Conservation (phyloP, 1,140 invertebrate species). For the Myzus persicae region DNA sequence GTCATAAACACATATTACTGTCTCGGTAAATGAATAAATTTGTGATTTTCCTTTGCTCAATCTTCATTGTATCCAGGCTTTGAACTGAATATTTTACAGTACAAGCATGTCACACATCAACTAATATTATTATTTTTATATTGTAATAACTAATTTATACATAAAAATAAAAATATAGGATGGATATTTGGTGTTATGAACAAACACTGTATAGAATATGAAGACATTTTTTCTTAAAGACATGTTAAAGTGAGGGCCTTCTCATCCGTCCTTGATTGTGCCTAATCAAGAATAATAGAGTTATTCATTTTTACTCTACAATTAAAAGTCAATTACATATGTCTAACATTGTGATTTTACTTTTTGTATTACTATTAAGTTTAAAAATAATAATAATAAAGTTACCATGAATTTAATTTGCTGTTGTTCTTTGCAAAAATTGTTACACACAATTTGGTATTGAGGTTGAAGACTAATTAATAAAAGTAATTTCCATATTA, state of each 20-base stretch:
- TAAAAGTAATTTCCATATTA: neutral
- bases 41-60: neutral
- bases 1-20: neutral
- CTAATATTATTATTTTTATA: neutral
- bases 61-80: neutral
- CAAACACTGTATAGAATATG: neutral
- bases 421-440: neutral
- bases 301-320: conserved; percentile 17
- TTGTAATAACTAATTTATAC: neutral
- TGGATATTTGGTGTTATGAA: neutral
- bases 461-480: neutral
- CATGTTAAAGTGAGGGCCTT: neutral
- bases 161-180: too few relatives aligned
- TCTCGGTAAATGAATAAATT: conserved; percentile 12
- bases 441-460: too few relatives aligned
- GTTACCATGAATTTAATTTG: conserved; percentile 40
- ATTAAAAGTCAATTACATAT: conserved; percentile 4
- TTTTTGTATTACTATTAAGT: neutral
- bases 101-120: neutral
- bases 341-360: conserved; percentile 33
- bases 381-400: conserved; percentile 6
- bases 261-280: neutral
- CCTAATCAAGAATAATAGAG: conserved; percentile 2
- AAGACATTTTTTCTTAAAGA: neutral
- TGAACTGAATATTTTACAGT: neutral